Percentiles rank a stretch among this genome's conserved stretches.
Conservation (phyloP, 2,888 invertebrate genomes). For the Zygogramma bicolorata region DNA sequence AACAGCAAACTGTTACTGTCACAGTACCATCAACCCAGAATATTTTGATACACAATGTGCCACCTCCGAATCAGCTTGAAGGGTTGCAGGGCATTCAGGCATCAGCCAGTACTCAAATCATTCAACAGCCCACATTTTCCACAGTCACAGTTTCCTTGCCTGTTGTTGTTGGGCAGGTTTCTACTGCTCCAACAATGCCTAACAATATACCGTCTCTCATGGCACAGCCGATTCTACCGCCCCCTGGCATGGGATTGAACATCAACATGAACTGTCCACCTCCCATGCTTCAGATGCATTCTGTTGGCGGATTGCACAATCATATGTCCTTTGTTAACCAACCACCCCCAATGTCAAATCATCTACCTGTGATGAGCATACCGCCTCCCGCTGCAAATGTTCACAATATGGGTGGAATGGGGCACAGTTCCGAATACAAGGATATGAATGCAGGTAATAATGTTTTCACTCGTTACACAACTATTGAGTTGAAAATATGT, state of each 20-base stretch:
- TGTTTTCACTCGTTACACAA: background rate
- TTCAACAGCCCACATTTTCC: conserved; percentile 40
- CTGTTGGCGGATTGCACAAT: conserved; percentile 44
- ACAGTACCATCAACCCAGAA: conserved; percentile 50
- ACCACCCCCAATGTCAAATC: conserved; percentile 59
- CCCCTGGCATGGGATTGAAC: conserved; percentile 57
- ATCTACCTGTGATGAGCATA: conserved; percentile 65
- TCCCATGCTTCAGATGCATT: conserved; percentile 31
- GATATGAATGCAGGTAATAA: conserved; percentile 63
- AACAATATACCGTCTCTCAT: conserved; percentile 62
- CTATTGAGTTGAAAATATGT: background rate
- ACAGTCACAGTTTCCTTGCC: conserved; percentile 55
- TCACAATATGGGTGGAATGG: conserved; percentile 47
- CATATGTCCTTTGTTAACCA: conserved; percentile 61
- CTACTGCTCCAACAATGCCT: conserved; percentile 50
- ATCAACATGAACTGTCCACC: conserved; percentile 52
- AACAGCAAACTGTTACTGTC: conserved; percentile 36
- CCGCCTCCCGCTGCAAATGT: conserved; percentile 63
- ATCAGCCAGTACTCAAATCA: conserved; percentile 15
- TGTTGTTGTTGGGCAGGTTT: conserved; percentile 50
- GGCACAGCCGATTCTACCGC: conserved; percentile 65
- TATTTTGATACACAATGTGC: conserved; percentile 55
- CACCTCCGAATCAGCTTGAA: conserved; percentile 47
- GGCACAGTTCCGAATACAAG: conserved; percentile 46
- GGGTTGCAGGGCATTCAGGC: conserved; percentile 29